phyloP scores from a whole-genome alignment of 2,797 vertebrate species.

The Darevskia nairensis region DNA sequence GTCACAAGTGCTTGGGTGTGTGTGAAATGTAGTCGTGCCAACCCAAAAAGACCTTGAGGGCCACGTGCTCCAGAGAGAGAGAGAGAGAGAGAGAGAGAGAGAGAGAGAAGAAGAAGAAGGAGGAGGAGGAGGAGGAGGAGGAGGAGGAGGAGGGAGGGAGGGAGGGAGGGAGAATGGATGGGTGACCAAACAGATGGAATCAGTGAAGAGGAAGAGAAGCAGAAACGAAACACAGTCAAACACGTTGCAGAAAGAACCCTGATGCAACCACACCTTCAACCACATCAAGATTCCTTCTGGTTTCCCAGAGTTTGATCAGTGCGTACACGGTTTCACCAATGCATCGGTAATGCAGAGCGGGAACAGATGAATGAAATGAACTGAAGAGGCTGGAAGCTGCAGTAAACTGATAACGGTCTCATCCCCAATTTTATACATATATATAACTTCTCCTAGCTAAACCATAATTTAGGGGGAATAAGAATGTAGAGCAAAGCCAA shows the following conservation, averaged over 20 bases:
- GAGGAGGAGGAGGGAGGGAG: no score
- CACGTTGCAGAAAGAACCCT: neutral
- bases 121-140: no score
- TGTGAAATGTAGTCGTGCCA: no score
- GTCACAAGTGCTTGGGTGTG: no score
- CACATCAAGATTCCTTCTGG: neutral
- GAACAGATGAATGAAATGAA: neutral
- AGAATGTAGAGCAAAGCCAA: neutral
- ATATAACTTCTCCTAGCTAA: neutral
- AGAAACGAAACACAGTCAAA: neutral
- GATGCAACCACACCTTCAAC: neutral
- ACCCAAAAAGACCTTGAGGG: no score
- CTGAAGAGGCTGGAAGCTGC: neutral
- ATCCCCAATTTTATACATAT: neutral
- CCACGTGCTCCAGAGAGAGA: no score
- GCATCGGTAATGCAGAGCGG: neutral
- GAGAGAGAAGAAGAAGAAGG: no score
- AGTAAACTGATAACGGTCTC: neutral
- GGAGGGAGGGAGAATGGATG: no score
- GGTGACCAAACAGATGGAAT: no score
- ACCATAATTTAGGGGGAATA: neutral
- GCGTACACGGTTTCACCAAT: neutral
- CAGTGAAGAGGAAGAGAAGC: neutral
- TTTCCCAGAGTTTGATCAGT: neutral
- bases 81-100: no score